A percentile compares a stretch with the other conserved stretches of the same genome.
Evolutionary conservation across 2,888 invertebrate genomes (phyloP).

Genomic region (Masnerella sp.): DNA sequence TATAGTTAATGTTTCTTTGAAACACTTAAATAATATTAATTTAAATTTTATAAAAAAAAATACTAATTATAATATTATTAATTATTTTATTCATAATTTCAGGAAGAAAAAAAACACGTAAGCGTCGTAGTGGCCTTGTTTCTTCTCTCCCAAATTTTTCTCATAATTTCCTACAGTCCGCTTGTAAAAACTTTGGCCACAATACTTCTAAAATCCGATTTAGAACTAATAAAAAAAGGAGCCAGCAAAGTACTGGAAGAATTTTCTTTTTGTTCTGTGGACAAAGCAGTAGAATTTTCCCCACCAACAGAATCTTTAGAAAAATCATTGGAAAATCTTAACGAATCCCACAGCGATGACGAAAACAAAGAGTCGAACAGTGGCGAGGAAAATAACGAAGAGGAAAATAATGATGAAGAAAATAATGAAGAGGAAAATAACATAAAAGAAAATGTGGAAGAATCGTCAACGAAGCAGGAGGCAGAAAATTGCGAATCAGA

Average conservation of each 20-base stretch:
- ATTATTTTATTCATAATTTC: slow-evolving; percentile 7
- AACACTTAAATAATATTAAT: no score
- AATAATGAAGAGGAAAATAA: neutral
- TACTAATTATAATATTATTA: no score
- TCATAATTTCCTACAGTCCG: slow-evolving; percentile 94
- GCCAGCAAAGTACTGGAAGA: slow-evolving; percentile 84
- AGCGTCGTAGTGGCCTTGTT: slow-evolving; percentile 95
- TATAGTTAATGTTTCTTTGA: no score
- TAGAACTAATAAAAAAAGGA: slow-evolving; percentile 84
- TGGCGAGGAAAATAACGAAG: slow-evolving; percentile 44
- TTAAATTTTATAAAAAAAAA: no score
- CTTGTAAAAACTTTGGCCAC: slow-evolving; percentile 93
- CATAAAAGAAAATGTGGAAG: no score
- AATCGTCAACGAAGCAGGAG: neutral
- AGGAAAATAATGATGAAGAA: slow-evolving; percentile 39
- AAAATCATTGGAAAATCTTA: slow-evolving; percentile 83
- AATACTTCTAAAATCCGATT: slow-evolving; percentile 92
- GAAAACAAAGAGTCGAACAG: slow-evolving; percentile 58
- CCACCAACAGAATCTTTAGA: slow-evolving; percentile 88
- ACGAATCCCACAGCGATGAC: slow-evolving; percentile 61
- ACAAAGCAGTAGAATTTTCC: slow-evolving; percentile 82
- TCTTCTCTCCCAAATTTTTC: slow-evolving; percentile 94
- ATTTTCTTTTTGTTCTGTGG: slow-evolving; percentile 77
- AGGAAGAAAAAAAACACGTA: slow-evolving; percentile 75
- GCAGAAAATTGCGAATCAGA: no score